phyloP scores from a whole-genome alignment of 2,113 vertebrate species.

The Colossoma macropomum region DNA sequence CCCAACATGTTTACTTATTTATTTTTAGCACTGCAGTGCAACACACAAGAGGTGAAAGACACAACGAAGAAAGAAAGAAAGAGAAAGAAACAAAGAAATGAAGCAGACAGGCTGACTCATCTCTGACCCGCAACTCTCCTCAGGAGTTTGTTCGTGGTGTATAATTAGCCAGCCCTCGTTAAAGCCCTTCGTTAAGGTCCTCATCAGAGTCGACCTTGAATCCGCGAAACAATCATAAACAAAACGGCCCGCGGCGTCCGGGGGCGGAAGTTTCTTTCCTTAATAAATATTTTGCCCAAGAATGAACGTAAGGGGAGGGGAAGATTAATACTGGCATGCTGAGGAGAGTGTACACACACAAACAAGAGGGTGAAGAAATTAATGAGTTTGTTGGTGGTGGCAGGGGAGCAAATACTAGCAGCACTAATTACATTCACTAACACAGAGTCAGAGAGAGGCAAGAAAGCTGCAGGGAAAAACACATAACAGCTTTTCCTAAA shows the following conservation, averaged over 20 bases:
- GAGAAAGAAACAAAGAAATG: not conserved
- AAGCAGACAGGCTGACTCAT: not conserved
- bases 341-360: not conserved
- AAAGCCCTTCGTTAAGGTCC: not conserved
- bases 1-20: not conserved
- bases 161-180: no score
- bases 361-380: not conserved
- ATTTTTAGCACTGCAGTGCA: not conserved
- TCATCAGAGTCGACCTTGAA: not conserved
- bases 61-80: not conserved
- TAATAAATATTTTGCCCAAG: not conserved
- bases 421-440: not conserved
- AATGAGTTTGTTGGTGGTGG: constrained; percentile 1
- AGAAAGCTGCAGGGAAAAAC: not conserved
- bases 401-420: not conserved
- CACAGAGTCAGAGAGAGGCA: not conserved
- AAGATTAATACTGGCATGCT: not conserved
- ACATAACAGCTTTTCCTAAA: not conserved
- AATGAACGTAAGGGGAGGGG: not conserved
- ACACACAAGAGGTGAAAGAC: not conserved
- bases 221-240: not conserved
- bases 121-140: not conserved
- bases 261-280: not conserved
- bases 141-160: no score
- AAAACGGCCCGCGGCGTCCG: not conserved